These are phyloP conservation scores for Hydra vulgaris DNA, from an alignment of 30 jellyfish, hydroid and myxozoan genomes.

Conservation along the genomic window DNA sequence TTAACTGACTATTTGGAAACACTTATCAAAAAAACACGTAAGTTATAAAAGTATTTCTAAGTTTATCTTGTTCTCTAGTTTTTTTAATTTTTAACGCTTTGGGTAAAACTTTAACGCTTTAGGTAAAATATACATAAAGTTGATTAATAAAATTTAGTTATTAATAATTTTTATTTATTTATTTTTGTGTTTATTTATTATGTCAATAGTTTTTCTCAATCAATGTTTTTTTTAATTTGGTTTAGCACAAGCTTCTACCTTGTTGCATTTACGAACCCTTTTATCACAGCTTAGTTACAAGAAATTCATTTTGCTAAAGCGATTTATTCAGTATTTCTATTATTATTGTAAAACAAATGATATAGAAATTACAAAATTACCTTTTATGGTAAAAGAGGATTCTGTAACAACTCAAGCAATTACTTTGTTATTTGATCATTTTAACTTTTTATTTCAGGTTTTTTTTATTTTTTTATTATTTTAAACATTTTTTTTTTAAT, in stretches of 20 bases:
- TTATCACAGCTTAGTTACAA: conserved; percentile 4
- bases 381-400: background rate
- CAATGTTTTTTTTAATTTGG: background rate
- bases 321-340: background rate
- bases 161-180: background rate
- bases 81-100: too few species aligned
- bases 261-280: background rate
- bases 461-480: too few species aligned
- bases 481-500: too few species aligned
- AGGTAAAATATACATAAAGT: too few species aligned
- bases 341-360: background rate
- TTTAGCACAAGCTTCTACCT: background rate
- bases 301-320: background rate
- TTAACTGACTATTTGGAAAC: background rate
- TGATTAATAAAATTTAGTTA: background rate
- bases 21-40: background rate
- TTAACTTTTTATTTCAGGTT: conserved; percentile 6
- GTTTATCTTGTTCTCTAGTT: too few species aligned
- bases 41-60: background rate
- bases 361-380: background rate
- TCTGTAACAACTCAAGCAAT: background rate
- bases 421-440: background rate
- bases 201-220: background rate
- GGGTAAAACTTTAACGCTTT: too few species aligned
- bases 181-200: background rate